Evolutionary conservation across 2,888 invertebrate genomes (phyloP).

Genomic region (Plusia festucae): DNA sequence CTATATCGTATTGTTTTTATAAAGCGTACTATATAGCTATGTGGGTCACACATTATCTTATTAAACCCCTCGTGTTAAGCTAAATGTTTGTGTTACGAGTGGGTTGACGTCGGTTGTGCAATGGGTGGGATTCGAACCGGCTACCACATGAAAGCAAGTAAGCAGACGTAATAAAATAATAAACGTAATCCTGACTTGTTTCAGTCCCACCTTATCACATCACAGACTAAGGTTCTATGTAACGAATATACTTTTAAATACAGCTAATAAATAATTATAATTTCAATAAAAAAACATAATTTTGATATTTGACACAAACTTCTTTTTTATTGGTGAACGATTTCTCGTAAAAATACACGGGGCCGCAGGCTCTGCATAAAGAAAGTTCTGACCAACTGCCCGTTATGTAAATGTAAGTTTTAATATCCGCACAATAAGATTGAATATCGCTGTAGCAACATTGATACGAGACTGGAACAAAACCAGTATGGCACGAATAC

Average conservation of each 20-base stretch:
- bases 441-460: constrained; percentile 58
- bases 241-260: background rate
- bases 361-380: constrained; percentile 67
- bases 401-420: constrained; percentile 62
- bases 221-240: background rate
- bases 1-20: too few relatives aligned
- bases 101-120: too few relatives aligned
- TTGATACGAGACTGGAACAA: constrained; percentile 60
- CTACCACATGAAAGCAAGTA: too few relatives aligned
- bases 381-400: constrained; percentile 66
- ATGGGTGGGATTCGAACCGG: too few relatives aligned
- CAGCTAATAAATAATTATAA: background rate
- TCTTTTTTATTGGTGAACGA: constrained; percentile 54
- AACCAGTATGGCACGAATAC: constrained; percentile 85
- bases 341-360: constrained; percentile 63
- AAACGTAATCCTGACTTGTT: background rate
- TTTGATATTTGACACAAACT: constrained; percentile 24
- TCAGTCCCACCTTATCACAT: background rate
- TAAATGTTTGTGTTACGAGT: too few relatives aligned
- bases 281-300: too few relatives aligned
- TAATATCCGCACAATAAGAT: constrained; percentile 63
- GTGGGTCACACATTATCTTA: too few relatives aligned
- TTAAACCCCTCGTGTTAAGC: too few relatives aligned
- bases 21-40: too few relatives aligned
- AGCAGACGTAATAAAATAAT: too few relatives aligned